Percentiles rank a stretch among this genome's conserved stretches.
Evolutionary conservation across 2,113 vertebrate species (phyloP).

Genomic region (Mixornis gularis): DNA sequence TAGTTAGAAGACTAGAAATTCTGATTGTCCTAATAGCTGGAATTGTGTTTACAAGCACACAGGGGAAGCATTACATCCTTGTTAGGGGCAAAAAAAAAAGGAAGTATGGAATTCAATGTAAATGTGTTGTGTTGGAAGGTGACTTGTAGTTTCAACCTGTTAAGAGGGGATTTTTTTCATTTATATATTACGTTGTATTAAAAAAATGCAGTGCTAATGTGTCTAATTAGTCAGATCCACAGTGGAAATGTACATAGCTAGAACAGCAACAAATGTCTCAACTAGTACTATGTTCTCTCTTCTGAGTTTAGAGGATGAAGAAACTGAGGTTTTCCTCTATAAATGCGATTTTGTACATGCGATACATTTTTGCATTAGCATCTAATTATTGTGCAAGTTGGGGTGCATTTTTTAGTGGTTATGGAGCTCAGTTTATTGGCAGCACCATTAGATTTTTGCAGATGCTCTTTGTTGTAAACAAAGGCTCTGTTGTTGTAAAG

Average conservation of each 20-base stretch:
- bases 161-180: neutral
- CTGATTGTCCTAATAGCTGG: neutral
- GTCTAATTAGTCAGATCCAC: neutral
- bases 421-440: neutral
- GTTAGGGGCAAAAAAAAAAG: neutral
- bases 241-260: neutral
- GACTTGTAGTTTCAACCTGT: neutral
- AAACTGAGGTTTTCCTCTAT: neutral
- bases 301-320: neutral
- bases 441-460: neutral
- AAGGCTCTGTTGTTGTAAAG: neutral
- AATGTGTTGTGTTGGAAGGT: neutral
- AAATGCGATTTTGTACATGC: neutral
- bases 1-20: neutral
- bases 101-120: neutral
- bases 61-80: neutral
- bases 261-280: neutral
- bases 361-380: neutral
- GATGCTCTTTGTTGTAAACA: neutral
- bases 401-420: neutral
- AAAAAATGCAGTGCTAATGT: neutral
- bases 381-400: neutral
- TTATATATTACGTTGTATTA: neutral
- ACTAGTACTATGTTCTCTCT: fast-evolving
- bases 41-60: neutral